A percentile compares a stretch with the other conserved stretches of the same genome.
Evolutionary conservation across 2,888 invertebrate species (phyloP).

Genomic region (Muscina levida): DNA sequence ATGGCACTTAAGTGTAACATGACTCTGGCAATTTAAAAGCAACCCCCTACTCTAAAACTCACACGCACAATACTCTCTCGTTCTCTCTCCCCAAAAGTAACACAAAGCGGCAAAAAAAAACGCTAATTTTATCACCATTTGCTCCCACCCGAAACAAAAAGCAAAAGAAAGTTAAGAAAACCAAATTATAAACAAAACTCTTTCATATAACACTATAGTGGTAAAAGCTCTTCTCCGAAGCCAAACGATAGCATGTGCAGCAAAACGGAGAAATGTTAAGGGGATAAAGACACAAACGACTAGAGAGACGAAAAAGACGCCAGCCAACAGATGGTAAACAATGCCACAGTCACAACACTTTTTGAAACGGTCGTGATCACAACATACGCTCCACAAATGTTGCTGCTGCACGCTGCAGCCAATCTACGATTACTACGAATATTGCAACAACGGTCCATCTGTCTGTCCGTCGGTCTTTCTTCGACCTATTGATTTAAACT

Average conservation of each 20-base stretch:
- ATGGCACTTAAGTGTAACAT: too few relatives aligned
- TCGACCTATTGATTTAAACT: not conserved
- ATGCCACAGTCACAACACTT: slow-evolving; percentile 53
- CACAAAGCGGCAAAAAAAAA: too few relatives aligned
- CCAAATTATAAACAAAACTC: too few relatives aligned
- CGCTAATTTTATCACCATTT: too few relatives aligned
- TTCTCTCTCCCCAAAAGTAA: too few relatives aligned
- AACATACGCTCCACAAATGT: slow-evolving; percentile 42
- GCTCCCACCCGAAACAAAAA: too few relatives aligned
- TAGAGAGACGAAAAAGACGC: slow-evolving; percentile 46
- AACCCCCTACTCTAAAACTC: not conserved
- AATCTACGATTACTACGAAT: not conserved
- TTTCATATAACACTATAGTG: too few relatives aligned
- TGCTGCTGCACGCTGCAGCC: slow-evolving; percentile 49
- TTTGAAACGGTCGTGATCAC: slow-evolving; percentile 58
- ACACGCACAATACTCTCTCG: not conserved
- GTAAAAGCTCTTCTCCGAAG: too few relatives aligned
- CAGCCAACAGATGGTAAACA: slow-evolving; percentile 43
- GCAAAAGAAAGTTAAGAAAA: too few relatives aligned
- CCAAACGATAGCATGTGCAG: too few relatives aligned
- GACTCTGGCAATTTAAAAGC: too few relatives aligned
- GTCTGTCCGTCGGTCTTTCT: not conserved
- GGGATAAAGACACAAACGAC: slow-evolving; percentile 25
- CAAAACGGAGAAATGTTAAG: slow-evolving; percentile 6
- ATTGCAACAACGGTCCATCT: slow-evolving; percentile 1